These are phyloP conservation scores for Kradibia gibbosae DNA, from an alignment of 1,140 invertebrate genomes.

Conservation along the genomic window DNA sequence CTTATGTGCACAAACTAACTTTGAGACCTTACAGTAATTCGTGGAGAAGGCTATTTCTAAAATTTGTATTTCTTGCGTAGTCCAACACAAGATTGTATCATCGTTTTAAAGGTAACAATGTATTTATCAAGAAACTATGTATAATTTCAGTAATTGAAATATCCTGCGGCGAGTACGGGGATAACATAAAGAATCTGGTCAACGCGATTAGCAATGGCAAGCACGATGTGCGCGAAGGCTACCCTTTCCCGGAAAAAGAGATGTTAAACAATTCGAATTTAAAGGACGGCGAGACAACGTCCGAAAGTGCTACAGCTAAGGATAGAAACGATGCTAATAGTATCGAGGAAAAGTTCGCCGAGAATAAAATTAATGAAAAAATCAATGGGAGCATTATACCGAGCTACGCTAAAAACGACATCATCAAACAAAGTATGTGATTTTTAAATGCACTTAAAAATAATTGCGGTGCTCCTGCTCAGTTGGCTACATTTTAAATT, in stretches of 20 bases:
- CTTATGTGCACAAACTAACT: too few species aligned
- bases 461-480: too few species aligned
- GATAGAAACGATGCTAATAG: constrained; percentile 74
- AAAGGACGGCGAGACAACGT: constrained; percentile 61
- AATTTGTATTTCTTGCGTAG: too few species aligned
- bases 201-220: constrained; percentile 88
- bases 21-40: too few species aligned
- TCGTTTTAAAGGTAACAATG: too few species aligned
- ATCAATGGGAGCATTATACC: constrained; percentile 70
- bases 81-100: too few species aligned
- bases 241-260: constrained; percentile 77
- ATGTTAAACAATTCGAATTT: constrained; percentile 75
- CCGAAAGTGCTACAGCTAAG: constrained; percentile 65
- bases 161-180: constrained; percentile 94
- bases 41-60: too few species aligned
- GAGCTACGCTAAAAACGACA: constrained; percentile 78
- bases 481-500: background rate
- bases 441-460: background rate
- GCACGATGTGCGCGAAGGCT: constrained; percentile 80
- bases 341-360: constrained; percentile 73
- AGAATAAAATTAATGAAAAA: constrained; percentile 65
- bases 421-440: constrained; percentile 75
- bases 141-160: constrained; percentile 86
- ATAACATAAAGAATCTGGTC: constrained; percentile 88
- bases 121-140: constrained; percentile 50